These are phyloP conservation scores for Oceanites oceanicus DNA, from an alignment of 2,113 vertebrate species.

Conservation along the genomic window DNA sequence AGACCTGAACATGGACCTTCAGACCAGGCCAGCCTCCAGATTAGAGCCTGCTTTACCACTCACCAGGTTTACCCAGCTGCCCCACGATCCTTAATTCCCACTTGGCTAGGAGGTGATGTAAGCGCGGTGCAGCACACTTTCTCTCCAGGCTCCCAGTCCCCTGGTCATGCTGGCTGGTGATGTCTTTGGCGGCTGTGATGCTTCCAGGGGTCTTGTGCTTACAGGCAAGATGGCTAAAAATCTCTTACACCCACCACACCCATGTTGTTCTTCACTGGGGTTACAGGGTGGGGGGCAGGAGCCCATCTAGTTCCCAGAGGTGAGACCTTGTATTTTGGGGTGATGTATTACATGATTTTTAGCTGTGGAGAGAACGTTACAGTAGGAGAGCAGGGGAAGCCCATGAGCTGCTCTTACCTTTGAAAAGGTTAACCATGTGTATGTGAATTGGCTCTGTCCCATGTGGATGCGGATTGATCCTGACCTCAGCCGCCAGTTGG, in stretches of 20 bases:
- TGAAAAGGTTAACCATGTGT: neutral
- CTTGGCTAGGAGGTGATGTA: neutral
- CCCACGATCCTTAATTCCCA: neutral
- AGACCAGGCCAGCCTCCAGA: neutral
- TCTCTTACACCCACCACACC: neutral
- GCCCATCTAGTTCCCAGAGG: neutral
- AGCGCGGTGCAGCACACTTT: neutral
- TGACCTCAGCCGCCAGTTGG: neutral
- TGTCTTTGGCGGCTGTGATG: rapidly evolving
- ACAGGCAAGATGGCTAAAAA: neutral
- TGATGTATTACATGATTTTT: neutral
- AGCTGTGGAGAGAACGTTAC: rapidly evolving
- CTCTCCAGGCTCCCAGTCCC: neutral
- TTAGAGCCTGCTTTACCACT: neutral
- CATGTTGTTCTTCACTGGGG: rapidly evolving
- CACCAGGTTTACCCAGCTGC: neutral
- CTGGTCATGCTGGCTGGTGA: neutral
- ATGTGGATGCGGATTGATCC: neutral
- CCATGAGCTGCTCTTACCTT: neutral
- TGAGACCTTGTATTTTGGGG: neutral
- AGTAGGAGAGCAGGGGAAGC: neutral
- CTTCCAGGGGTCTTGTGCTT: neutral
- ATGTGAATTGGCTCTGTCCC: neutral
- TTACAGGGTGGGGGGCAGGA: neutral
- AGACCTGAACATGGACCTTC: neutral